Evolutionary conservation across 30 jellyfish, hydroid and myxozoan species (phyloP), one percentile per base, ranked within the genome.

Genomic region (Sanderia malayensis): DNA sequence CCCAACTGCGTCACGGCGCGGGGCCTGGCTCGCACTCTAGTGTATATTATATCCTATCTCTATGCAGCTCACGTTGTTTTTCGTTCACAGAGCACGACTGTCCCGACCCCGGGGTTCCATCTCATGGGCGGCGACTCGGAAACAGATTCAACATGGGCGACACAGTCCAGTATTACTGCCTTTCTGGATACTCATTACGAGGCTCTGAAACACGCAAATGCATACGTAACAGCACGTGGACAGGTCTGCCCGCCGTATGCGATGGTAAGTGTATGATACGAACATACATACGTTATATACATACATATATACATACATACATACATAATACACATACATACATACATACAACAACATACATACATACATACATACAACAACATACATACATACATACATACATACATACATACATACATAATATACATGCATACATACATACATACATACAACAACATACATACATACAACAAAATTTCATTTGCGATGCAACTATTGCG

Each of bases 21-120:
- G n/a, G n/a, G n/a, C n/a, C n/a, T n/a, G n/a, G n/a, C n/a, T n/a
- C n/a, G n/a, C n/a, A n/a, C n/a, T n/a, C n/a, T n/a, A n/a, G n/a
- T n/a, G n/a, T n/a, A n/a, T n/a, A n/a, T n/a, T n/a, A n/a, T n/a
- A n/a, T n/a, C n/a, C n/a, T n/a, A n/a, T n/a, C n/a, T n/a, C n/a
- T 41, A 6, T 6, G 55, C 55, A 41, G 15, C 55, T 6, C 55
- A 41, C 15, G 15, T 8, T n/a, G n/a, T n/a, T n/a, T n/a, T n/a
- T n/a, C n/a, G n/a, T n/a, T n/a, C n/a, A 13, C 46, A 78, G 89
- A 22, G 31, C 65, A 55, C 53, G 82, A 78, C 69, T 78, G 89
- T 44, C 49, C n/a, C 11, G 78, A 78, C 65, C 89, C 89, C 3
- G 89, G 89, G 17, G 49, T 44, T 19, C 89, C 89, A 2, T 17